Conservation (phyloP, 2,888 invertebrate genomes). For the Meteorus cinctellus region DNA sequence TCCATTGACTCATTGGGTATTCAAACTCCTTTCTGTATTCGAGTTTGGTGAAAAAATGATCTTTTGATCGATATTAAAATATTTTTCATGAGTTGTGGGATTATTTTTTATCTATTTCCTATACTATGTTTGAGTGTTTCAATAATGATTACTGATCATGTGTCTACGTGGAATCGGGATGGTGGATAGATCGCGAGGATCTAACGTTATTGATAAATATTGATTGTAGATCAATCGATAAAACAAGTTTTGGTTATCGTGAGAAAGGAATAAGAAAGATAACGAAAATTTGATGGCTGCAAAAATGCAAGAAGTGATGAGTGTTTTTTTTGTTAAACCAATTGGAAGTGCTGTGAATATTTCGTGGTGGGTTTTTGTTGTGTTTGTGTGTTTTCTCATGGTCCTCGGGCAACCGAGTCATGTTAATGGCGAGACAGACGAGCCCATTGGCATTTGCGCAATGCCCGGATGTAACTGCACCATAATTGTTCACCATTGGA, state of each 20-base stretch:
- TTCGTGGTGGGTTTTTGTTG: conserved; percentile 55
- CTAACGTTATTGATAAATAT: background rate
- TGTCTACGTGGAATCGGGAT: conserved; percentile 26
- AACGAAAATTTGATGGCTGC: background rate
- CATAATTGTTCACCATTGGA: conserved; percentile 77
- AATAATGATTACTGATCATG: conserved; percentile 18
- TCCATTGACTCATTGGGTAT: background rate
- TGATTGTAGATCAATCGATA: conserved; percentile 11
- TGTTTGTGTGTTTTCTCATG: conserved; percentile 60
- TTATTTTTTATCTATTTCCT: background rate
- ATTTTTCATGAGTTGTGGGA: background rate
- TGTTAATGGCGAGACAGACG: conserved; percentile 47
- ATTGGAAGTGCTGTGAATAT: conserved; percentile 54
- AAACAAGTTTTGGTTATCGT: background rate
- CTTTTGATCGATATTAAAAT: background rate
- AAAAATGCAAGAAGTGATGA: conserved; percentile 30
- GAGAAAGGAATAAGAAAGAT: conserved; percentile 10
- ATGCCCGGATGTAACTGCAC: conserved; percentile 78
- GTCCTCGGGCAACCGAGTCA: conserved; percentile 50
- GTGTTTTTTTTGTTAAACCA: conserved; percentile 8
- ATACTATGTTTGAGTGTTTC: background rate
- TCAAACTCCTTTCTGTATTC: background rate
- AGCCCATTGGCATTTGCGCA: conserved; percentile 75
- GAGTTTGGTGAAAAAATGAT: background rate
- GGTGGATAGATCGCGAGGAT: conserved; percentile 9